Conservation (phyloP, 2,797 vertebrate species). For the Alectoris magna region DNA sequence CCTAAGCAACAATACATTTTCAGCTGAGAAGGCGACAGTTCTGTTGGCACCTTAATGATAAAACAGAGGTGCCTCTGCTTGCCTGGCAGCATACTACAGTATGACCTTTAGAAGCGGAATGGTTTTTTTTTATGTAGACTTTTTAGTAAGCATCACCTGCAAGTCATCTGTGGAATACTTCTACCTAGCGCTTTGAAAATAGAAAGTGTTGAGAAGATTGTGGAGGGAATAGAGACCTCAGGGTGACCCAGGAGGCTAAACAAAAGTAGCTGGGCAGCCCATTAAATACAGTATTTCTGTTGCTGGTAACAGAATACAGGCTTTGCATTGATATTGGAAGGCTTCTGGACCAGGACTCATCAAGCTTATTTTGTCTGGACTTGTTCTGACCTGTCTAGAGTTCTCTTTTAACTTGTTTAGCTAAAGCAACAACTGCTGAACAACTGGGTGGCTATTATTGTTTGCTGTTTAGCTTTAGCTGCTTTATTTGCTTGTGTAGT, state of each 20-base stretch:
- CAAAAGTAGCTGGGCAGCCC: neutral
- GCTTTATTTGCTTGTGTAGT: neutral
- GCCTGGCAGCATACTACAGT: neutral
- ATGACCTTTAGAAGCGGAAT: neutral
- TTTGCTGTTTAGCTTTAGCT: neutral
- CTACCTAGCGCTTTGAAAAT: neutral
- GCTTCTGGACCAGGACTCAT: neutral
- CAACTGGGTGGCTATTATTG: neutral
- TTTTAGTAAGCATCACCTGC: neutral
- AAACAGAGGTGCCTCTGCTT: neutral
- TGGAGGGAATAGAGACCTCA: neutral
- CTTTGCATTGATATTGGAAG: neutral
- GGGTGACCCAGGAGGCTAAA: neutral
- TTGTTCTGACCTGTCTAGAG: neutral
- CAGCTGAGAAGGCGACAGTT: neutral
- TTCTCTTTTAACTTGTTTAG: neutral
- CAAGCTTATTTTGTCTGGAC: neutral
- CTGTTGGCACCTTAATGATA: neutral
- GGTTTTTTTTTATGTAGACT: neutral
- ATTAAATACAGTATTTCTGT: neutral
- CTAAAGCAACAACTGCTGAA: neutral
- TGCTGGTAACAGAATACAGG: neutral
- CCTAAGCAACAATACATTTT: neutral
- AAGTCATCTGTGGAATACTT: neutral
- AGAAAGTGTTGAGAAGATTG: neutral